Evolutionary conservation across 1,140 invertebrate species (phyloP).

Genomic region (Cyrtorhinus lividipennis): DNA sequence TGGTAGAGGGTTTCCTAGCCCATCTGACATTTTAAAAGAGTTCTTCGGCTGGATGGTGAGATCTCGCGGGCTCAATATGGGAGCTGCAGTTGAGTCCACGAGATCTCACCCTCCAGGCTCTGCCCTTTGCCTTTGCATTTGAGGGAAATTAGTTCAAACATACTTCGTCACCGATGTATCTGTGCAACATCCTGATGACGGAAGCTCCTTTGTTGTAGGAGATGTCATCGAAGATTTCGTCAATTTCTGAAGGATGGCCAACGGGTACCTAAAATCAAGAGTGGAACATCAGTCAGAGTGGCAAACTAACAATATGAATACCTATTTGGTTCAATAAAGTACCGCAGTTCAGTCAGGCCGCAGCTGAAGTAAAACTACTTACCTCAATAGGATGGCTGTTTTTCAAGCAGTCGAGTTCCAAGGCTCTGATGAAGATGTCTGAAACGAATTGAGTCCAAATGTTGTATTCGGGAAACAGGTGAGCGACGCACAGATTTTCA

Average conservation of each 20-base stretch:
- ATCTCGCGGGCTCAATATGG: too few relatives aligned
- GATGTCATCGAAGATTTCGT: conserved; percentile 91
- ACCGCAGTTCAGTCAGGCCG: not conserved
- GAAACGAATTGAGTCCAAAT: conserved; percentile 88
- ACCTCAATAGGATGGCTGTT: conserved; percentile 84
- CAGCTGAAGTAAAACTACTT: conserved; percentile 13
- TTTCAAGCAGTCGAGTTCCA: conserved; percentile 76
- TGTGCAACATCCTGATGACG: conserved; percentile 91
- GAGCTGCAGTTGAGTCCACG: too few relatives aligned
- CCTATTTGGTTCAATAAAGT: not conserved
- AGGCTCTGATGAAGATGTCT: conserved; percentile 61
- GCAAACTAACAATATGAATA: not conserved
- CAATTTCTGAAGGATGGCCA: conserved; percentile 76
- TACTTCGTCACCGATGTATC: conserved; percentile 78
- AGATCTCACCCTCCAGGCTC: too few relatives aligned
- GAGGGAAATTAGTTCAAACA: too few relatives aligned
- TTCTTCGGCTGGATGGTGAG: too few relatives aligned
- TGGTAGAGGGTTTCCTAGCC: too few relatives aligned
- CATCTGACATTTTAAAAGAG: too few relatives aligned
- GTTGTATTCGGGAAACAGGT: conserved; percentile 80
- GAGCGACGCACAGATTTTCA: conserved; percentile 72
- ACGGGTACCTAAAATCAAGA: conserved; percentile 45
- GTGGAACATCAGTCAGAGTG: not conserved
- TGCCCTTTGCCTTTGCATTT: too few relatives aligned
- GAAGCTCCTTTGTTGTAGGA: conserved; percentile 88